phyloP scores from a whole-genome alignment of 2,888 invertebrate genomes.

The Drosophila anceps region DNA sequence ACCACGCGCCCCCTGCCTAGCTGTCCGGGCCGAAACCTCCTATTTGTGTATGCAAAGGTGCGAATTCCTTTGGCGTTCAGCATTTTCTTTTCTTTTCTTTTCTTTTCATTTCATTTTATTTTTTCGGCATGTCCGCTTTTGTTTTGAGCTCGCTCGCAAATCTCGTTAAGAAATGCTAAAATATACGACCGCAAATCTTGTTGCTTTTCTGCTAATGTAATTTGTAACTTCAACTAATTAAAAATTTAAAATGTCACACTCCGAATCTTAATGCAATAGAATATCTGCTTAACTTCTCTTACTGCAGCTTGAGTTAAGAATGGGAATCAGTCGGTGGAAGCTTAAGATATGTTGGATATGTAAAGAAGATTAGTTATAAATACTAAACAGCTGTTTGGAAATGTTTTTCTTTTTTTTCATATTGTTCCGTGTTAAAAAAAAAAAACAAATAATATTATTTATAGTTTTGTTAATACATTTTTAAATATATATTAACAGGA shows the following conservation, averaged over 20 bases:
- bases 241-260: constrained; percentile 71
- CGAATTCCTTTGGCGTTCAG: constrained; percentile 64
- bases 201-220: constrained; percentile 62
- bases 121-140: constrained; percentile 39
- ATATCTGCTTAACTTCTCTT: not conserved
- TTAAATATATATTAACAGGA: too few species aligned
- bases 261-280: constrained; percentile 2
- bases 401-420: too few species aligned
- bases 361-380: not conserved
- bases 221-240: constrained; percentile 83
- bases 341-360: not conserved
- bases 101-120: constrained; percentile 10
- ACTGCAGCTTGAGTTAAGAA: not conserved
- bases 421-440: too few species aligned
- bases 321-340: not conserved
- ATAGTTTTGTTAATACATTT: too few species aligned
- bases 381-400: too few species aligned
- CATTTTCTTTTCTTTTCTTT: constrained; percentile 29
- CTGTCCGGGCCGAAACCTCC: constrained; percentile 8
- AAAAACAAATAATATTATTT: too few species aligned
- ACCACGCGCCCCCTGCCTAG: constrained; percentile 55
- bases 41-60: constrained; percentile 79
- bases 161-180: constrained; percentile 77
- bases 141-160: constrained; percentile 44
- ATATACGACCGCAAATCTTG: constrained; percentile 81